A percentile compares a stretch with the other conserved stretches of the same genome.
Conservation (phyloP, 1,140 invertebrate species). For the Aphidius gifuensis region DNA sequence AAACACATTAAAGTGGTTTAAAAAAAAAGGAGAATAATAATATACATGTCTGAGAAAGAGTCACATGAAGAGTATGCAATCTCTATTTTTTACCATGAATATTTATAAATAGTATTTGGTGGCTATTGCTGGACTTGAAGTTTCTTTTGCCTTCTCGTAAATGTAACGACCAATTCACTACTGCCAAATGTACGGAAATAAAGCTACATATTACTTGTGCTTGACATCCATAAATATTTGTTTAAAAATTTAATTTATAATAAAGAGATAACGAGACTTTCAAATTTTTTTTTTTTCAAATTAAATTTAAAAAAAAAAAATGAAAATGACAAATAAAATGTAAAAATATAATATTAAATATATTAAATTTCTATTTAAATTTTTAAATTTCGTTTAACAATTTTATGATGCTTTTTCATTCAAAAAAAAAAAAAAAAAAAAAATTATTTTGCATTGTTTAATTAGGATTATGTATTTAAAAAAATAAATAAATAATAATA, state of each 20-base stretch:
- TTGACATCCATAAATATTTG: background rate
- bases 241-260: slow-evolving; percentile 1
- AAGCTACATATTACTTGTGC: slow-evolving; percentile 13
- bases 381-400: background rate
- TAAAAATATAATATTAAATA: too few relatives aligned
- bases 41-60: too few relatives aligned
- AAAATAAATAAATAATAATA: too few relatives aligned
- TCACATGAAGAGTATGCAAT: slow-evolving; percentile 19
- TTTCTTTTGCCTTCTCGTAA: slow-evolving; percentile 25
- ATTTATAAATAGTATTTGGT: slow-evolving; percentile 26
- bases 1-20: background rate
- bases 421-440: too few relatives aligned
- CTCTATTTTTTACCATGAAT: slow-evolving; percentile 28
- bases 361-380: too few relatives aligned
- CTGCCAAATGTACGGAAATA: slow-evolving; percentile 27
- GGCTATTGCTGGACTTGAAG: slow-evolving; percentile 31
- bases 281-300: too few relatives aligned
- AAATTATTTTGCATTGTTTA: too few relatives aligned
- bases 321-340: too few relatives aligned
- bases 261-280: background rate
- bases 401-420: background rate
- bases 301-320: too few relatives aligned
- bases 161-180: slow-evolving; percentile 23
- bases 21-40: background rate
- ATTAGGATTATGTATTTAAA: too few relatives aligned